Percentiles rank a stretch among this genome's conserved stretches.
Conservation (phyloP, 2,888 invertebrate species). For the Drosophila putrida region DNA sequence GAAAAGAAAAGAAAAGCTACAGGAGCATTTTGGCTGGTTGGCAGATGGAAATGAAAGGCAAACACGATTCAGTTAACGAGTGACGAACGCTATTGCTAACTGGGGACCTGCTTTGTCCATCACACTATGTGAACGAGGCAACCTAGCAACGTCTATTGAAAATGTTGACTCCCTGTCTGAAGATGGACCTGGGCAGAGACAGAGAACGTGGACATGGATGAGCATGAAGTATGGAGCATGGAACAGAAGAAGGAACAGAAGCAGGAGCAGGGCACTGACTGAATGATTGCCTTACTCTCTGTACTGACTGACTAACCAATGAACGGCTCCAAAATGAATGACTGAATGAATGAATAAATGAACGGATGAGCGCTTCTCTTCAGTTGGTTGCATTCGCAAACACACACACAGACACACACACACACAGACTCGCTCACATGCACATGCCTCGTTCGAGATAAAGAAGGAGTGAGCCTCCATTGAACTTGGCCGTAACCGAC, state of each 20-base stretch:
- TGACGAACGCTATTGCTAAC: slow-evolving; percentile 79
- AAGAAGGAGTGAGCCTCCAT: slow-evolving; percentile 47
- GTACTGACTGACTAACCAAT: slow-evolving; percentile 78
- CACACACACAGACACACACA: slow-evolving; percentile 44
- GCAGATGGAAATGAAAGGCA: slow-evolving; percentile 80
- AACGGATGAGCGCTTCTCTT: slow-evolving; percentile 78
- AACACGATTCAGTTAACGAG: slow-evolving; percentile 81
- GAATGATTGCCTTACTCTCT: slow-evolving; percentile 73
- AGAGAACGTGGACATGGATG: background rate
- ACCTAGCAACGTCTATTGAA: slow-evolving; percentile 66
- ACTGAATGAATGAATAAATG: slow-evolving; percentile 80
- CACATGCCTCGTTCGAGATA: background rate
- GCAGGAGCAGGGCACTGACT: slow-evolving; percentile 43
- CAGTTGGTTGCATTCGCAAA: slow-evolving; percentile 79
- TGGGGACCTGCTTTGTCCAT: slow-evolving; percentile 69
- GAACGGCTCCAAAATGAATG: slow-evolving; percentile 76
- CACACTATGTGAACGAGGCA: slow-evolving; percentile 29
- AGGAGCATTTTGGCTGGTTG: slow-evolving; percentile 48
- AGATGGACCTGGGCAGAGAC: slow-evolving; percentile 28
- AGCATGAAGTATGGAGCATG: background rate
- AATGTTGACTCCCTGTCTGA: slow-evolving; percentile 48
- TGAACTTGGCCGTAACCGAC: slow-evolving; percentile 64
- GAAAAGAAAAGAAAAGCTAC: slow-evolving; percentile 21
- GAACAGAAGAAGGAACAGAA: background rate
- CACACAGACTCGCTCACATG: slow-evolving; percentile 4